Evolutionary conservation across 2,888 invertebrate genomes (phyloP), one percentile per base, ranked within the genome.

Genomic region (Sesia bembeciformis): DNA sequence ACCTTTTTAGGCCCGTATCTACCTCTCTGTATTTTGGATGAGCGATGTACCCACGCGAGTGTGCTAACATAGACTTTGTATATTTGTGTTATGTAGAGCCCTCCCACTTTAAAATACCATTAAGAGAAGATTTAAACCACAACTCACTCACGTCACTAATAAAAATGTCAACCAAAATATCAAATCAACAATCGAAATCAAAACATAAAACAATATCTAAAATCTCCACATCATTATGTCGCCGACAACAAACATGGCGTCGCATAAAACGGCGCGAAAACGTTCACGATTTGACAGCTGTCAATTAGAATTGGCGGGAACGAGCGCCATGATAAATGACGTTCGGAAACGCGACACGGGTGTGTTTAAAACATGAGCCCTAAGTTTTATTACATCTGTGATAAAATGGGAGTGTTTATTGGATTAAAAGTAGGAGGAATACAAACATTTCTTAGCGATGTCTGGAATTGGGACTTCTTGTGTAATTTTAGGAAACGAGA

Each of bases 221-320:
- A 76, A 72, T 72, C 75, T 84, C 84, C 76, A 81, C 69, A 67
- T 72, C 68, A 63, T 72, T 71, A 70, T 60, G 53, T 52, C 52
- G 50, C 43, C 49, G 42, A 49, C 60, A 57, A 61, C 66, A 62
- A 63, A 60, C 59, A 67, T 66, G 67, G 66, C 67, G 68, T 62
- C 70, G 67, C 64, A 65, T 64, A 75, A 78, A 80, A 79, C 70
- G 82, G 82, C 82, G 84, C 79, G 83, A 84, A 81, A 76, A 70
- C 68, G 68, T 67, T 64, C 64, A 62, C 70, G 64, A 72, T 84
- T 82, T 88, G 88, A 88, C 87, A 88, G 78, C 81, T 89, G 88
- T 89, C 88, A 89, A 89, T 89, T 89, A 87, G 66, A 71, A 70
- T 60, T 62, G 68, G 68, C 67, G 72, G 70, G 63, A 70, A 70